These are phyloP conservation scores for Salvelinus sp. DNA, from an alignment of 2,113 vertebrate species.

Conservation along the genomic window DNA sequence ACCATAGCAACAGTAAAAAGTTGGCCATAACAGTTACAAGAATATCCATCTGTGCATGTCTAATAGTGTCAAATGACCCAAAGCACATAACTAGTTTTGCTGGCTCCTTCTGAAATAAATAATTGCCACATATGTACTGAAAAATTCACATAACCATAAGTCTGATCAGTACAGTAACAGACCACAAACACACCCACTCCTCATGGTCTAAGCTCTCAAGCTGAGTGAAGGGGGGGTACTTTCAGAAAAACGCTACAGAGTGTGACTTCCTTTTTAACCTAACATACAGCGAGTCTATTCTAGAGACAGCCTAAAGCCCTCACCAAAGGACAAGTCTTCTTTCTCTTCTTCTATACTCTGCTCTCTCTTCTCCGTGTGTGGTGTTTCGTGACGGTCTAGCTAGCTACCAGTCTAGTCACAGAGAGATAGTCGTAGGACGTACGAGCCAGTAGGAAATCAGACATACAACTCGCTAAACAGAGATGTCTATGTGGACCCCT, in stretches of 20 bases:
- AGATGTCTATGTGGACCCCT: slow-evolving; percentile 35
- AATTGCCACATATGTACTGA: too few species aligned
- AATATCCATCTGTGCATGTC: too few species aligned
- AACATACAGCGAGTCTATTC: not conserved
- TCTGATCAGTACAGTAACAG: not conserved
- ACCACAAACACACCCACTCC: not conserved
- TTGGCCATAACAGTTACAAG: too few species aligned
- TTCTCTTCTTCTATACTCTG: not conserved
- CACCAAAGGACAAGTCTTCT: not conserved
- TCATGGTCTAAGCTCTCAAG: not conserved
- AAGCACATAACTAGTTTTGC: too few species aligned
- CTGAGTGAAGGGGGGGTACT: not conserved
- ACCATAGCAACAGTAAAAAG: too few species aligned
- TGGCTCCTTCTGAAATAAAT: too few species aligned
- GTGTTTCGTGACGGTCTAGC: not conserved
- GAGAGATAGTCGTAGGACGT: slow-evolving; percentile 10
- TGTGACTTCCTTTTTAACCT: not conserved
- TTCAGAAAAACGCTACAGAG: not conserved
- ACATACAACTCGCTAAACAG: not conserved
- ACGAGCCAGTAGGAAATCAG: slow-evolving; percentile 48
- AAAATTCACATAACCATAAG: too few species aligned
- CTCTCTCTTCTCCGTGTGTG: not conserved
- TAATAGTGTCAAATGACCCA: too few species aligned
- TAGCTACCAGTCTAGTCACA: not conserved
- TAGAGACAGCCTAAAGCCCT: not conserved